phyloP scores from a whole-genome alignment of 2,113 vertebrate species.

The Rhineura floridana region DNA sequence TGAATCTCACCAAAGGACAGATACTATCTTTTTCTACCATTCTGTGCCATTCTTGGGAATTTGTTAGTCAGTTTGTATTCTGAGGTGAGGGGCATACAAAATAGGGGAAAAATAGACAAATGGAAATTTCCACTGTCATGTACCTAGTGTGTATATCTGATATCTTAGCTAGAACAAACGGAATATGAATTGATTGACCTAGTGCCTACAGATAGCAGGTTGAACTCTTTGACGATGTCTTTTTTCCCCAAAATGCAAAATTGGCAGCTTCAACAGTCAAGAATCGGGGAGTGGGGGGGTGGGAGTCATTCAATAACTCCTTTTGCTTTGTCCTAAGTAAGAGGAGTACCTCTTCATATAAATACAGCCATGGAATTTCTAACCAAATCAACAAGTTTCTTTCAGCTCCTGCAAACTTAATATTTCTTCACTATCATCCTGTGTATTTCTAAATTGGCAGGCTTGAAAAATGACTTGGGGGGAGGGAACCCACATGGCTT shows the following conservation, averaged over 20 bases:
- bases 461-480: neutral
- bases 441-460: neutral
- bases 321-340: neutral
- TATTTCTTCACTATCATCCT: neutral
- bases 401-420: neutral
- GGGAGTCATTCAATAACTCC: neutral
- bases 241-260: neutral
- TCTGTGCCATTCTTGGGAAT: neutral
- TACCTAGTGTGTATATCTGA: slow-evolving; percentile 6
- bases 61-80: neutral
- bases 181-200: neutral
- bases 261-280: neutral
- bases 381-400: neutral
- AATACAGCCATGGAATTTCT: slow-evolving; percentile 5
- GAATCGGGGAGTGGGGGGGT: slow-evolving; percentile 4
- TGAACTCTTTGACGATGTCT: neutral
- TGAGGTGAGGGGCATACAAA: neutral
- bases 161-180: neutral
- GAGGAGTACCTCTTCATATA: neutral
- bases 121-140: slow-evolving; percentile 16
- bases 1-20: neutral
- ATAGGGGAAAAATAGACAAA: neutral
- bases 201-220: neutral
- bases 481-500: neutral
- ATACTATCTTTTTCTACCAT: neutral